Evolutionary conservation across 2,797 vertebrate genomes (phyloP), one percentile per base, ranked within the genome.

Genomic region (Peromyscus melanophrys): DNA sequence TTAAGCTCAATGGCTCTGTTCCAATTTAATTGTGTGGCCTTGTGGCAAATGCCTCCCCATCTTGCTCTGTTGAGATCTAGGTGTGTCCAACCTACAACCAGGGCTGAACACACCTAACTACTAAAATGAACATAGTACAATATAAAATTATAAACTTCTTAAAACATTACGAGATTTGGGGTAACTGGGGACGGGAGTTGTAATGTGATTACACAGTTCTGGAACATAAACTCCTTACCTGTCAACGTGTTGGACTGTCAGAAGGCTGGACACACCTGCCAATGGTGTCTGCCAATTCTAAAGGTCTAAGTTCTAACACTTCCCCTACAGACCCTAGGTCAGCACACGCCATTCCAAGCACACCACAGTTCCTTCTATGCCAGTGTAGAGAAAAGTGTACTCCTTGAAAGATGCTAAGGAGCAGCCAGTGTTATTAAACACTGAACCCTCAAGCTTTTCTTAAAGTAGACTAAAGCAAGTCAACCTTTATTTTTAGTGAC

Each of bases 1-100:
- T 94, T 67, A 89, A 93, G 87, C 14, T 40, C 63, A 80, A 13
- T 37, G 34, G 46, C 57, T 96, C 71, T 55, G 55, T 27, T 93
- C 69, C 65, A 27, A 27, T 52, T 25, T 43, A 61, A 55, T 57
- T 29, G 23, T n/a, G 61, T 23, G 27, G 55, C 61, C 13, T 1
- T 1, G 7, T 55, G 19, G 43, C 57, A 67, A 77, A 76, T 34
- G 34, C 85, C 34, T 46, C 25, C 7, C 9, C 25, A 55, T n/a
- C 13, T 55, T 87, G 71, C 84, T 92, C 89, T 65, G 69, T 40
- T 73, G 85, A 40, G n/a, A 40, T 57, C 17, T 55, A 73, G 25
- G 34, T 19, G 14, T 55, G 49, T 37, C 65, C 65, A 88, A 75
- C 16, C 25, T 21, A 37, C 37, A 88, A 57, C 17, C 27, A 21